Conservation (phyloP, 2,888 invertebrate genomes). For the Antitype chi region DNA sequence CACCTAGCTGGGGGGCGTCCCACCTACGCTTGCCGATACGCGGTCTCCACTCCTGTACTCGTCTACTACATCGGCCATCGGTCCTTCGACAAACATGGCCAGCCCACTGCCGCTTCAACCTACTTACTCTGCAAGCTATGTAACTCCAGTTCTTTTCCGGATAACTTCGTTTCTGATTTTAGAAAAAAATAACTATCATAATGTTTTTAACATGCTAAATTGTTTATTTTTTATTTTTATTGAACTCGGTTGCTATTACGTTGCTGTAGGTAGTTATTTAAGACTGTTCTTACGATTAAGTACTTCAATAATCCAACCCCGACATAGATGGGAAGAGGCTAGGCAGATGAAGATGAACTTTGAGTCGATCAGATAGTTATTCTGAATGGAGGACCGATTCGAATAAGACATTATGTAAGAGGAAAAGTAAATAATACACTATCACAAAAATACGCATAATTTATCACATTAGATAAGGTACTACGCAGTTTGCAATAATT, state of each 20-base stretch:
- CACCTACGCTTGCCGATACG: too few species aligned
- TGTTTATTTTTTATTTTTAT: not conserved
- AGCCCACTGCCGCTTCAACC: too few species aligned
- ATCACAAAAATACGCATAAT: slow-evolving; percentile 35
- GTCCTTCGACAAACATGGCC: too few species aligned
- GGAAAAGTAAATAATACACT: slow-evolving; percentile 11
- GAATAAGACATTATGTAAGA: slow-evolving; percentile 31
- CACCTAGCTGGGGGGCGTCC: too few species aligned
- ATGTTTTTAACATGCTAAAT: not conserved
- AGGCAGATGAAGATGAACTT: not conserved
- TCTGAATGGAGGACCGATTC: not conserved
- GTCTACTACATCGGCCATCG: too few species aligned
- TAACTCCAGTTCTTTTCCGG: too few species aligned
- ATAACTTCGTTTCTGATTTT: too few species aligned
- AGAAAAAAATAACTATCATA: not conserved
- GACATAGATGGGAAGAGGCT: not conserved
- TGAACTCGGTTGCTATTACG: not conserved
- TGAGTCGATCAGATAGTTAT: not conserved
- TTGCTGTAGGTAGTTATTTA: not conserved
- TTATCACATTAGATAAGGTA: slow-evolving; percentile 46
- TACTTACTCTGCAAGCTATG: too few species aligned
- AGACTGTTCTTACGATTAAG: not conserved
- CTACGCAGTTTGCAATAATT: slow-evolving; percentile 54
- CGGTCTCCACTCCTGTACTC: too few species aligned
- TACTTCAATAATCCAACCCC: not conserved